Base-by-base conservation (phyloP, 2,797 vertebrate species). In the Gallinago stenura region DNA sequence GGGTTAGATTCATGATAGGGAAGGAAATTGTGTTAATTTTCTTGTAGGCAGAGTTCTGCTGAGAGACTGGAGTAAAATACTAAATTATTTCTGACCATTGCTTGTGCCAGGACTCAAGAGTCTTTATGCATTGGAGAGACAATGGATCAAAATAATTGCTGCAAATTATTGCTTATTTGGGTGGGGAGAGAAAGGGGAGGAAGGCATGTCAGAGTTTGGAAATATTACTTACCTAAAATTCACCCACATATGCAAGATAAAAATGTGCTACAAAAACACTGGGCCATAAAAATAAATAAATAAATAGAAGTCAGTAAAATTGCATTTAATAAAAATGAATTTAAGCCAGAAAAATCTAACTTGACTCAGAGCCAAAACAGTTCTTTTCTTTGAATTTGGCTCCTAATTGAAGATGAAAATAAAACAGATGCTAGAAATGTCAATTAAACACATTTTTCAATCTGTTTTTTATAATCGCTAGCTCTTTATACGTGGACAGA, bases 341-440 rank as follows among this genome's bases (percentile, higher is more conserved):
- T 68, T 51, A 91, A 95, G 82, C 45, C 31, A 50, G 75, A 94
- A 96, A 95, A 93, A 93, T 43, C 70, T 90, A 80, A 88, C 53
- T 94, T 96, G 95, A 64, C 31, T 90, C 30, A 39, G 31, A 92
- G 71, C 75, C 90, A 95, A 94, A 92, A 90, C 85, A 76, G 33
- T 92, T 93, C 7, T 90, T 90, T 94, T 91, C 79, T 86, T 96
- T 84, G 71, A 48, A 95, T 90, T 95, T 95, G 30, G 56, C 25
- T 95, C 43, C 53, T 95, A 94, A 95, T 81, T 96, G 90, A 90
- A 92, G 83, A 90, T 68, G 71, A 96, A 85, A 97, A 94, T 72
- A 97, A 94, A 86, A 91, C 83, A 96, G 92, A 81, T 76, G 78
- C 62, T 95, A 76, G 70, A 94, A 94, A 96, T 90, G 70, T 90